A percentile compares a stretch with the other conserved stretches of the same genome.
Conservation (phyloP, 2,888 invertebrate genomes). For the Asteroscopus sphinx region DNA sequence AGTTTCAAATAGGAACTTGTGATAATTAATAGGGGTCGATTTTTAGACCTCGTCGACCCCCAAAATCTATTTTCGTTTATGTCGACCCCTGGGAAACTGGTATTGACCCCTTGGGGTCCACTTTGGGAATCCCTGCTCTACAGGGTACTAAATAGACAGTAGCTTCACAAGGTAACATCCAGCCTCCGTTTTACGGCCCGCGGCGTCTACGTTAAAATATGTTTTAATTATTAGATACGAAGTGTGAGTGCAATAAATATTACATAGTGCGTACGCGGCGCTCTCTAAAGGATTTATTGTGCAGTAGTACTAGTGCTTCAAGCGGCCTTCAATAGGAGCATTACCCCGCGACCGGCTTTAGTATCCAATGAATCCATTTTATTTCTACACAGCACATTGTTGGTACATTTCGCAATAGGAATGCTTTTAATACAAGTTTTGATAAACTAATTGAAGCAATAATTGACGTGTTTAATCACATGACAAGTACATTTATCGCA, state of each 20-base stretch:
- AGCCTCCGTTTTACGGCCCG: slow-evolving; percentile 46
- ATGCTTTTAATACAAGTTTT: slow-evolving; percentile 3
- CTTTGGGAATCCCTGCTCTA: too few relatives aligned
- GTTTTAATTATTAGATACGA: slow-evolving; percentile 74
- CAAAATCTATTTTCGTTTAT: too few relatives aligned
- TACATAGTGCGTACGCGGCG: slow-evolving; percentile 56
- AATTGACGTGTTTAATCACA: slow-evolving; percentile 9
- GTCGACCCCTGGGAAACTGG: too few relatives aligned
- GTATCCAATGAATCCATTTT: slow-evolving; percentile 48
- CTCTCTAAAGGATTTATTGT: slow-evolving; percentile 71
- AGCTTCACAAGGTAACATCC: slow-evolving; percentile 40
- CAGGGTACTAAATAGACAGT: slow-evolving; percentile 33
- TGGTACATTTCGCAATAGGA: slow-evolving; percentile 16
- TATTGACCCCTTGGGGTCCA: too few relatives aligned
- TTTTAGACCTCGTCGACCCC: too few relatives aligned
- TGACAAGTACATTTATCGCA: slow-evolving; percentile 8
- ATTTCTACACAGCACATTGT: slow-evolving; percentile 34
- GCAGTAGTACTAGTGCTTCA: slow-evolving; percentile 65
- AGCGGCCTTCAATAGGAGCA: slow-evolving; percentile 65
- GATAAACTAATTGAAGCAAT: slow-evolving; percentile 10
- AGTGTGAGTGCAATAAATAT: slow-evolving; percentile 72
- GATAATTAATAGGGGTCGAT: too few relatives aligned
- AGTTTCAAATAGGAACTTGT: too few relatives aligned
- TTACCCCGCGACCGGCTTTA: slow-evolving; percentile 57
- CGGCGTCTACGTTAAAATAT: slow-evolving; percentile 64